These are phyloP conservation scores for Phrynosoma platyrhinos DNA, from an alignment of 2,113 vertebrate genomes.

Conservation along the genomic window DNA sequence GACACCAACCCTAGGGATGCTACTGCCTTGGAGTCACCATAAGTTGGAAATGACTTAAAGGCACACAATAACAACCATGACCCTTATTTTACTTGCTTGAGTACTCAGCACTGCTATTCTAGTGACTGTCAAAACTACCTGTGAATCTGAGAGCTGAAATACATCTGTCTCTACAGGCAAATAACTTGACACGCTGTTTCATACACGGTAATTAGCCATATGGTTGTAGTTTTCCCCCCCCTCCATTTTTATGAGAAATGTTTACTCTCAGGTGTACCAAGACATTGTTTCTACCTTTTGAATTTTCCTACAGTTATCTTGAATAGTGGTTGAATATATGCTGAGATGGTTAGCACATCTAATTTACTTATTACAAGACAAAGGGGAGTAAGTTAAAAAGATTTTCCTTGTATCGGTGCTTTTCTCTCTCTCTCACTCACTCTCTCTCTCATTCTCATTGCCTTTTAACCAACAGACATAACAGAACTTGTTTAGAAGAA, in stretches of 20 bases:
- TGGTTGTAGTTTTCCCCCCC: too few relatives aligned
- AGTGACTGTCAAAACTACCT: background rate
- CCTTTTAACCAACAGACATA: constrained; percentile 42
- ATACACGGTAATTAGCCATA: background rate
- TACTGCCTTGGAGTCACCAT: too few relatives aligned
- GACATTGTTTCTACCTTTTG: constrained; percentile 14
- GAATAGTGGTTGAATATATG: constrained; percentile 9
- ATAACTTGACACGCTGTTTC: background rate
- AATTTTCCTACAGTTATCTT: constrained; percentile 36
- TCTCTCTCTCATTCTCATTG: background rate
- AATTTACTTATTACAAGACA: constrained; percentile 38
- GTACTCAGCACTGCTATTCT: background rate
- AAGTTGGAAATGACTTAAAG: background rate
- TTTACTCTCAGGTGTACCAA: background rate
- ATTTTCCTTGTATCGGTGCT: constrained; percentile 58
- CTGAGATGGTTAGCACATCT: constrained; percentile 21
- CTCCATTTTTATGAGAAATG: background rate
- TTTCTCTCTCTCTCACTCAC: constrained; percentile 3
- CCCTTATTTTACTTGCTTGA: background rate
- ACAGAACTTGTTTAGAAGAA: constrained; percentile 38
- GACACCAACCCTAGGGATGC: too few relatives aligned
- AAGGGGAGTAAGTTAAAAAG: constrained; percentile 53
- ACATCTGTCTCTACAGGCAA: background rate
- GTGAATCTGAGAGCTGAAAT: constrained; percentile 21
- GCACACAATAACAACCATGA: too few relatives aligned